phyloP scores from a whole-genome alignment of 2,797 vertebrate species.

The Oryzias sinensis region DNA sequence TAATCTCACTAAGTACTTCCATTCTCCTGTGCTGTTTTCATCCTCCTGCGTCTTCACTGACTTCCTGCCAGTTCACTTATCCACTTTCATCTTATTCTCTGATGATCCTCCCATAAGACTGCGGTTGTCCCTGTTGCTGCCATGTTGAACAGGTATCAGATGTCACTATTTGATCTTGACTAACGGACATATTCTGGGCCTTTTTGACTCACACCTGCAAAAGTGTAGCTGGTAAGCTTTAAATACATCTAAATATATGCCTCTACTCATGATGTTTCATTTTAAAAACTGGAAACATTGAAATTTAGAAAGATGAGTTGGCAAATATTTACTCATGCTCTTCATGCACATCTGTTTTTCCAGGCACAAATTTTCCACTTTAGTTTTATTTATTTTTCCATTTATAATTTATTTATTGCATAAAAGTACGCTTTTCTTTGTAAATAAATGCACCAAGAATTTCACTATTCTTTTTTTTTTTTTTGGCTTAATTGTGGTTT shows the following conservation, averaged over 20 bases:
- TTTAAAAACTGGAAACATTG: neutral
- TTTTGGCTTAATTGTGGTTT: too few relatives aligned
- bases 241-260: neutral
- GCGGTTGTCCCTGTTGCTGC: neutral
- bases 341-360: neutral
- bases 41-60: slow-evolving; percentile 20
- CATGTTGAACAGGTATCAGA: slow-evolving; percentile 4
- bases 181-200: too few relatives aligned
- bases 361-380: neutral
- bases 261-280: neutral
- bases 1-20: slow-evolving; percentile 35
- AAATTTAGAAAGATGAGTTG: neutral
- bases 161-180: neutral
- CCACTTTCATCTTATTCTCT: slow-evolving; percentile 24
- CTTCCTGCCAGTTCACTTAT: slow-evolving; percentile 54
- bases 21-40: slow-evolving; percentile 19
- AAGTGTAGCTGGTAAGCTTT: neutral
- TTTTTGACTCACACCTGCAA: neutral
- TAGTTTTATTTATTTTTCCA: neutral
- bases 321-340: neutral
- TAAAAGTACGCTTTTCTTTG: too few relatives aligned
- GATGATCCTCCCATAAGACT: slow-evolving; percentile 11
- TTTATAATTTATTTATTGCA: too few relatives aligned
- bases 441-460: too few relatives aligned
- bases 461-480: too few relatives aligned